Evolutionary conservation across 2,888 invertebrate species (phyloP).

Genomic region (Caenorhabditis macrosperma): DNA sequence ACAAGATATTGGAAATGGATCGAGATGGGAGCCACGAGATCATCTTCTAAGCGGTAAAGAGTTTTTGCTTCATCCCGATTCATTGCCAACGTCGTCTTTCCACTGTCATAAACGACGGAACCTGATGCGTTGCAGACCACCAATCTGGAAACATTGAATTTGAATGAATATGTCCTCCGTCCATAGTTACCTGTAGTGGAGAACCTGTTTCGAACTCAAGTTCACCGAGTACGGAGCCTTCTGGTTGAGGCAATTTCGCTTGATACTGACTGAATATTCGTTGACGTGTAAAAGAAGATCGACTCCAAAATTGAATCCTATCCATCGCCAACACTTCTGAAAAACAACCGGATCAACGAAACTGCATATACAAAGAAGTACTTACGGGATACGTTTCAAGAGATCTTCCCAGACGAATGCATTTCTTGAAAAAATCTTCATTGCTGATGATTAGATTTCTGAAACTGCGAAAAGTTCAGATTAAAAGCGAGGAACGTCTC

Average conservation of each 20-base stretch:
- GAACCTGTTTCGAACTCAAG: constrained; percentile 39
- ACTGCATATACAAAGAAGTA: not conserved
- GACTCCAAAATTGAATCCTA: constrained; percentile 72
- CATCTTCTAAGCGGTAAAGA: constrained; percentile 49
- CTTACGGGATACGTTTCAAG: constrained; percentile 62
- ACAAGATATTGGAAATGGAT: constrained; percentile 62
- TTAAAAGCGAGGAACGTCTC: not conserved
- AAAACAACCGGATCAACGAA: constrained; percentile 10
- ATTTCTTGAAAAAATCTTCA: constrained; percentile 64
- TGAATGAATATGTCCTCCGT: too few relatives aligned
- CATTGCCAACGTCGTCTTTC: constrained; percentile 38
- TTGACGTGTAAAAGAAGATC: constrained; percentile 69
- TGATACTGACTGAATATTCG: constrained; percentile 58
- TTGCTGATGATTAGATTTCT: constrained; percentile 60
- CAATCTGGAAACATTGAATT: constrained; percentile 29
- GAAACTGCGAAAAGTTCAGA: constrained; percentile 4
- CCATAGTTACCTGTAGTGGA: constrained; percentile 68
- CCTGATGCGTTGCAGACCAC: constrained; percentile 38
- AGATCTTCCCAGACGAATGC: constrained; percentile 66
- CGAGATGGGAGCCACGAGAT: constrained; percentile 50
- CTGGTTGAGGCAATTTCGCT: constrained; percentile 64
- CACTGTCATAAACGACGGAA: constrained; percentile 28
- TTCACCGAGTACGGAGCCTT: constrained; percentile 65
- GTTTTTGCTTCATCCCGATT: constrained; percentile 34
- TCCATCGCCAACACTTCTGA: constrained; percentile 76